phyloP scores from a whole-genome alignment of 2,113 vertebrate genomes.

The Phrynocephalus versicolor region DNA sequence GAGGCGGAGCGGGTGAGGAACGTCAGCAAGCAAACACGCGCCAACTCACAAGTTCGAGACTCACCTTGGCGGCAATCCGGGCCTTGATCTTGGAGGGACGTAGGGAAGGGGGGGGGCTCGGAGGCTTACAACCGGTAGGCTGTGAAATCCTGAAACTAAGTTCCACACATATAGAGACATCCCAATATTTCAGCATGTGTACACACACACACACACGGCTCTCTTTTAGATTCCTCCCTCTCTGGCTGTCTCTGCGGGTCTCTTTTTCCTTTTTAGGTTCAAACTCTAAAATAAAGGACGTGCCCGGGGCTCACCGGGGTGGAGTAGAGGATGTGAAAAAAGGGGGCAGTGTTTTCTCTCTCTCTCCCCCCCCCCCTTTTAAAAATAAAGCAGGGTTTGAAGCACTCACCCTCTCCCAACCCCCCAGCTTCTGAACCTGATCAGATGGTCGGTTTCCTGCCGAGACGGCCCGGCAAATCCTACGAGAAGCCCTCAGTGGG shows the following conservation, averaged over 20 bases:
- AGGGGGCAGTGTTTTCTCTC: constrained; percentile 75
- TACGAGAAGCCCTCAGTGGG: constrained; percentile 84
- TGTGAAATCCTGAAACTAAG: too few species aligned
- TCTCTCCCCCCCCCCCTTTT: neutral
- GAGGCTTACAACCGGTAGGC: too few species aligned
- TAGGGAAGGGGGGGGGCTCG: too few species aligned
- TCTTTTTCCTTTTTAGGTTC: constrained; percentile 46
- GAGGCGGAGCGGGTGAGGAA: too few species aligned
- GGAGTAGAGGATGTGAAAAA: constrained; percentile 81
- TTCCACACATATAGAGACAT: too few species aligned
- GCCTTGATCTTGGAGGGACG: too few species aligned
- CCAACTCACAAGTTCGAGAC: neutral
- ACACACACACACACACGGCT: too few species aligned
- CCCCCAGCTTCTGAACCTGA: constrained; percentile 95
- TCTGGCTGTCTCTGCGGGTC: too few species aligned
- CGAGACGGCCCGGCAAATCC: constrained; percentile 87
- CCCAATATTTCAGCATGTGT: too few species aligned
- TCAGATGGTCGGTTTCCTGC: constrained; percentile 96
- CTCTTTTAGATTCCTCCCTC: too few species aligned
- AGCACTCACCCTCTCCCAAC: constrained; percentile 77
- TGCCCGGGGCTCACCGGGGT: constrained; percentile 76
- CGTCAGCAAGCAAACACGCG: neutral
- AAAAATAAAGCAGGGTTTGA: constrained; percentile 88
- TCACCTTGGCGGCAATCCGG: too few species aligned
- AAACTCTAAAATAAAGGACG: constrained; percentile 85